Conservation (phyloP, 2,113 vertebrate genomes). For the Poeciliopsis turrubarensis region DNA sequence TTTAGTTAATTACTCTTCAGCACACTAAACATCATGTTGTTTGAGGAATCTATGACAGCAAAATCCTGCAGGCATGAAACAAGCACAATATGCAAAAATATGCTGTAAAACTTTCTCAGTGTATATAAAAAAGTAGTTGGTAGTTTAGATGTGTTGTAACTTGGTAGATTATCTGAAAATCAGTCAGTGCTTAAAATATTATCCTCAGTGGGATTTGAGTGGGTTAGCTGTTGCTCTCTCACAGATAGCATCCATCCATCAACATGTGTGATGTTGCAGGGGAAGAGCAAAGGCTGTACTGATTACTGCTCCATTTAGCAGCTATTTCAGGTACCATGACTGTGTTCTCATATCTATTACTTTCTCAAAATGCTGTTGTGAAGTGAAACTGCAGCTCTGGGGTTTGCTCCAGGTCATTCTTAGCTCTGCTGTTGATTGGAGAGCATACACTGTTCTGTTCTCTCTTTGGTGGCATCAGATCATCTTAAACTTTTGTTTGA, state of each 20-base stretch:
- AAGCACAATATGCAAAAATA: neutral
- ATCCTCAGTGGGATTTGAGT: constrained; percentile 11
- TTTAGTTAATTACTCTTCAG: neutral
- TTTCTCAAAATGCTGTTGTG: constrained; percentile 6
- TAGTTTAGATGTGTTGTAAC: constrained; percentile 7
- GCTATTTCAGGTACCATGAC: constrained; percentile 2
- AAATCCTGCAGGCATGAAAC: neutral
- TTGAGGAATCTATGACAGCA: neutral
- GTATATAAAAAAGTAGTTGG: constrained; percentile 1
- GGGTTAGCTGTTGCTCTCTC: neutral
- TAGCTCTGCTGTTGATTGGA: constrained; percentile 6
- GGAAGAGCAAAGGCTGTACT: neutral
- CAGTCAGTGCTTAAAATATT: constrained; percentile 15
- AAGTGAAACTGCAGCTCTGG: constrained; percentile 2
- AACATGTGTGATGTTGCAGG: neutral
- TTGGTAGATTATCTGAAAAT: constrained; percentile 12
- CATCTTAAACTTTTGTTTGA: constrained; percentile 14
- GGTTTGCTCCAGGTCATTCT: neutral
- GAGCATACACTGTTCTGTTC: constrained; percentile 5
- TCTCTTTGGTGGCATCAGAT: neutral
- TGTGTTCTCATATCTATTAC: constrained; percentile 1
- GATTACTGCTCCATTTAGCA: constrained; percentile 3
- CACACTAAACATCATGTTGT: neutral
- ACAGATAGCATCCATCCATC: constrained; percentile 6
- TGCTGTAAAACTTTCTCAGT: constrained; percentile 1